A percentile compares a stretch with the other conserved stretches of the same genome.
phyloP scores from a whole-genome alignment of 2,113 vertebrate species.

The Acrocephalus kingi region DNA sequence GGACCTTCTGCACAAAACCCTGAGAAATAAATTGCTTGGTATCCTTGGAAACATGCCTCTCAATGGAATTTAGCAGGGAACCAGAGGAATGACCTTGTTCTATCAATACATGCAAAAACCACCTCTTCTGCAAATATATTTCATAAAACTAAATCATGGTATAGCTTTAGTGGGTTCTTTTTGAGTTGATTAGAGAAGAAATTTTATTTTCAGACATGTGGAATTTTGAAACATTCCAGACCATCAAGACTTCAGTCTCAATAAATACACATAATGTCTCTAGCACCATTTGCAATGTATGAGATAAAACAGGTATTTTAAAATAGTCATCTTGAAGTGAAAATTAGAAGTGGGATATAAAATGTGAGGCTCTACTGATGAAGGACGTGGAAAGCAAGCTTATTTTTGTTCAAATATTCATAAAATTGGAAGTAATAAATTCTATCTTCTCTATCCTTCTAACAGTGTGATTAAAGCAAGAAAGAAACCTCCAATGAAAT shows the following conservation, averaged over 20 bases:
- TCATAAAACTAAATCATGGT: not conserved
- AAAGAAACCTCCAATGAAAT: not conserved
- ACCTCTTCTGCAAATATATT: not conserved
- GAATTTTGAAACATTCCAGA: not conserved
- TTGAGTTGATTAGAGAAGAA: not conserved
- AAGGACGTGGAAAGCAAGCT: not conserved
- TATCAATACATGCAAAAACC: not conserved
- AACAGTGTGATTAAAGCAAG: not conserved
- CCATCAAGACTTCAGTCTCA: not conserved
- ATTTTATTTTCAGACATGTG: not conserved
- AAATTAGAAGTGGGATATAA: not conserved
- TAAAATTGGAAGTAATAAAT: not conserved
- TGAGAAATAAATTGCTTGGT: not conserved
- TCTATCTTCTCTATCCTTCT: not conserved
- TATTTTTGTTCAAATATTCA: not conserved
- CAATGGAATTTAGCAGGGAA: not conserved
- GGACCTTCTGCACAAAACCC: not conserved
- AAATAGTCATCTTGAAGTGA: not conserved
- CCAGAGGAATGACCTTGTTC: not conserved
- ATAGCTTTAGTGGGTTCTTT: not conserved
- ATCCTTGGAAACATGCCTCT: not conserved
- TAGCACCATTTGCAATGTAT: not conserved
- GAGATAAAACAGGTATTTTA: not conserved
- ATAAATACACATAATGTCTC: not conserved
- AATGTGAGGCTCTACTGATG: not conserved